Base-by-base conservation (phyloP, 1,140 invertebrate species). In the Bombus confusus region DNA sequence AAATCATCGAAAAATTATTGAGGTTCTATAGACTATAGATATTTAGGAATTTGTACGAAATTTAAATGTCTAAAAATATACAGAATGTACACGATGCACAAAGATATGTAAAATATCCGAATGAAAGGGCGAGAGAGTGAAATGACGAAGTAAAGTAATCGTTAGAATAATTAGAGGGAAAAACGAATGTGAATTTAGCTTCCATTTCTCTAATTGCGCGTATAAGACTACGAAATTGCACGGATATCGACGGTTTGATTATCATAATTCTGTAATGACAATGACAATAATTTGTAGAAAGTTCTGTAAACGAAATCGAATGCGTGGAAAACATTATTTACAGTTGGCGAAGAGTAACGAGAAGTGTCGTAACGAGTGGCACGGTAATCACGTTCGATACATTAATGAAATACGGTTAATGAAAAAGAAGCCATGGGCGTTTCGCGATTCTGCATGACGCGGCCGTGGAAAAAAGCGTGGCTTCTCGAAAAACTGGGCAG, bases 331-430 rank as follows among this genome's bases (percentile, higher is more conserved):
- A 66, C 34, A 22, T 64, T 31, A 80, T 52, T 66, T 57, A 10
- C 43, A 71, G 0, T 71, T 28, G 37, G 39, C 3, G 4, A 71
- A 71, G 3, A 71, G 9, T 3, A 52, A 47, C 28, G 47, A 64
- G 41, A 34, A 31, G 28, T 39, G 59, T 47, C 59, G 39, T 39
- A 76, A 74, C n/a, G n/a, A 31, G 52, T 28, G 18, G 25, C 25
- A 13, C 69, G 66, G 52, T 84, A 79, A 72, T 79, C 47, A 37
- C 39, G 34, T 79, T 79, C 71, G 28, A 52, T 78, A 59, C 75
- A 52, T 84, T 79, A 71, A 84, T 79, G 73, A 52, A 66, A 75
- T 79, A 71, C 82, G 66, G 37, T 84, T 79, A 71, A 84, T 71
- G 81, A 52, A 39, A 77, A 77, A 39, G 22, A 3, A 52, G n/a